Evolutionary conservation across 2,888 invertebrate species (phyloP).

Genomic region (Cenopis cana): DNA sequence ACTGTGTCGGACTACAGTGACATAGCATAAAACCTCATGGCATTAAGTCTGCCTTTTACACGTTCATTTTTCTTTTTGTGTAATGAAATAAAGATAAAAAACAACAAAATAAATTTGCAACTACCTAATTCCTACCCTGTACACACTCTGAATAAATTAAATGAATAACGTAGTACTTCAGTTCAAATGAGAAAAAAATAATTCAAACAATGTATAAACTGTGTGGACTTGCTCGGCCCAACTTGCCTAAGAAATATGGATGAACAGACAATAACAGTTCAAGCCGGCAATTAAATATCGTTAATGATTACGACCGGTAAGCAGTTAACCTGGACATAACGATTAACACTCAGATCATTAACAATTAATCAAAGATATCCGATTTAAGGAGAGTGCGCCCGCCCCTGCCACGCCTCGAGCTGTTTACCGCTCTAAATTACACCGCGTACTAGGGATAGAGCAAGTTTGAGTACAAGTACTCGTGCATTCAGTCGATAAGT

Average conservation of each 20-base stretch:
- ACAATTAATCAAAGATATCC: conserved; percentile 68
- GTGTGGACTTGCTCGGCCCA: background rate
- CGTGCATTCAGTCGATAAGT: background rate
- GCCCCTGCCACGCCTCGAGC: conserved; percentile 55
- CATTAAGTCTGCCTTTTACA: too few species aligned
- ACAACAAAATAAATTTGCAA: too few species aligned
- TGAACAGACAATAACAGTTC: conserved; percentile 32
- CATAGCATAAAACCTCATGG: too few species aligned
- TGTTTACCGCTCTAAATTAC: conserved; percentile 53
- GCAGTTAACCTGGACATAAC: conserved; percentile 51
- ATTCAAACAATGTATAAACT: background rate
- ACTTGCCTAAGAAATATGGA: conserved; percentile 14
- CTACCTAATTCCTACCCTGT: too few species aligned
- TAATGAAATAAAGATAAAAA: too few species aligned
- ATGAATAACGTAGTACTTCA: too few species aligned
- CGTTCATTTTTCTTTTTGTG: too few species aligned
- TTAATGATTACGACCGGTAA: conserved; percentile 51
- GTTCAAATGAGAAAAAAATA: too few species aligned
- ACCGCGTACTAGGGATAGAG: conserved; percentile 5
- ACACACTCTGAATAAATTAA: too few species aligned
- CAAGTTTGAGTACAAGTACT: background rate
- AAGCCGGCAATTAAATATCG: conserved; percentile 53
- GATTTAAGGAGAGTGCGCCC: conserved; percentile 50
- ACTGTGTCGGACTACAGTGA: too few species aligned
- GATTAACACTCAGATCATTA: conserved; percentile 71